Percentiles rank a stretch among this genome's conserved stretches.
Conservation (phyloP, 2,113 vertebrate species). For the Neogobius melanostomus region DNA sequence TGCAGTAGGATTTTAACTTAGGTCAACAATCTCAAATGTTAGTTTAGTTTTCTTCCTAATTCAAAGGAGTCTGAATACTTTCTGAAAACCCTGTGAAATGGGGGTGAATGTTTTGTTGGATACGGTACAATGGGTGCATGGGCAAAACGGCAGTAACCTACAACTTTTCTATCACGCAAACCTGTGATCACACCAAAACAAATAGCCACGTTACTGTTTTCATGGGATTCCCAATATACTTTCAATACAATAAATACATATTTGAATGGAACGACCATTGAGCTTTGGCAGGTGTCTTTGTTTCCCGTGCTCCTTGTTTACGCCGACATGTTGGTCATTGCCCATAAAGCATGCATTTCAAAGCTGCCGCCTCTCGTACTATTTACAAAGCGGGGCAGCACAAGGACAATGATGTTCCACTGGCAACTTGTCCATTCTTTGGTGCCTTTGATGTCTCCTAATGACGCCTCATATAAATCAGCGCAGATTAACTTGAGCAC, state of each 20-base stretch:
- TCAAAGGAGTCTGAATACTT: too few relatives aligned
- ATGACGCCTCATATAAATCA: conserved; percentile 90
- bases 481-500: conserved; percentile 88
- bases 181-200: too few relatives aligned
- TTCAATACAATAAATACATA: neutral
- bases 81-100: too few relatives aligned
- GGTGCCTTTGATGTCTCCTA: conserved; percentile 82
- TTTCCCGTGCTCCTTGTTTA: conserved; percentile 55
- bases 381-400: conserved; percentile 51
- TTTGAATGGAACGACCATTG: neutral
- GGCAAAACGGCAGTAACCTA: too few relatives aligned
- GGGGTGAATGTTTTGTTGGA: too few relatives aligned
- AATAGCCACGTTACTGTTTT: too few relatives aligned
- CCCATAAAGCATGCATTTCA: conserved; percentile 66
- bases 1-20: too few relatives aligned
- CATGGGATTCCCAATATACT: too few relatives aligned
- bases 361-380: conserved; percentile 63
- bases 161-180: too few relatives aligned
- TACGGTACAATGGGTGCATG: too few relatives aligned
- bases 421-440: conserved; percentile 80
- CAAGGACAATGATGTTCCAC: conserved; percentile 72
- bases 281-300: conserved; percentile 15
- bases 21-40: too few relatives aligned
- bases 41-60: too few relatives aligned
- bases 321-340: conserved; percentile 55